Conservation (phyloP, 2,888 invertebrate species). For the Ophion costatus region DNA sequence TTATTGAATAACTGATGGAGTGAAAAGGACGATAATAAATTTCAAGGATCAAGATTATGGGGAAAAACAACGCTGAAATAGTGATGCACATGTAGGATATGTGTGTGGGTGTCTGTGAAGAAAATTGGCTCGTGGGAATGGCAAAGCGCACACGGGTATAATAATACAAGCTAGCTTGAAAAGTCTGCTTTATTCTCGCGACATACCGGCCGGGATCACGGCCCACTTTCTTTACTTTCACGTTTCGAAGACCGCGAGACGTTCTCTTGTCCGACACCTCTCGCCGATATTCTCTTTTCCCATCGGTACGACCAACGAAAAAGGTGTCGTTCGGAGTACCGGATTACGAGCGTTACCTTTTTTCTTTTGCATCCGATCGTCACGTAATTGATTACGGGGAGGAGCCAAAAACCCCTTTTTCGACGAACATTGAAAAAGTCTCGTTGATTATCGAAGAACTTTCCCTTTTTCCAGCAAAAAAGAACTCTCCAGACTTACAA, state of each 20-base stretch:
- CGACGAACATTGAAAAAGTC: too few species aligned
- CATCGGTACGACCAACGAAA: neutral
- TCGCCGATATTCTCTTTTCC: constrained; percentile 44
- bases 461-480: neutral
- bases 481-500: too few species aligned
- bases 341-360: neutral
- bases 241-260: constrained; percentile 67
- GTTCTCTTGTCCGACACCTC: constrained; percentile 47
- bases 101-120: neutral
- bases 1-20: neutral
- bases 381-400: too few species aligned
- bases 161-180: constrained; percentile 31
- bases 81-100: too few species aligned
- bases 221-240: constrained; percentile 81
- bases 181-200: constrained; percentile 44
- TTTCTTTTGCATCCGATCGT: neutral
- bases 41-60: too few species aligned
- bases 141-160: constrained; percentile 5
- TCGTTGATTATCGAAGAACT: neutral
- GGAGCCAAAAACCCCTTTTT: too few species aligned
- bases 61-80: neutral
- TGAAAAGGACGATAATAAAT: too few species aligned
- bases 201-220: constrained; percentile 64
- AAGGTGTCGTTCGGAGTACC: neutral
- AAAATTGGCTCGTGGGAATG: constrained; percentile 60